Percentiles rank a stretch among this genome's conserved stretches.
Evolutionary conservation across 1,140 invertebrate species (phyloP).

Genomic region (Geopemphigus sp.): DNA sequence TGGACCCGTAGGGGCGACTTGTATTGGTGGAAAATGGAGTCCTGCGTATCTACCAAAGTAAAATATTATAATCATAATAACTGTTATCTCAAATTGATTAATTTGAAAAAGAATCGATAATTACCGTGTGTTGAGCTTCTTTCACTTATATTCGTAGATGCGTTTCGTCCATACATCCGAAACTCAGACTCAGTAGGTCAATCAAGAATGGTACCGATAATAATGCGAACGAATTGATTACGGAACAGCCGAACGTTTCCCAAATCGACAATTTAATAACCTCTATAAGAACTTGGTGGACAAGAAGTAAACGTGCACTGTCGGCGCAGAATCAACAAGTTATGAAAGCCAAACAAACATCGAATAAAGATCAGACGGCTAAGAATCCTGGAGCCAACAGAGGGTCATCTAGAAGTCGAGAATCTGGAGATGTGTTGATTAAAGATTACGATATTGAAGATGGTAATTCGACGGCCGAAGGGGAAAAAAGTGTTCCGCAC

Average conservation of each 20-base stretch:
- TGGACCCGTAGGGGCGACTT: slow-evolving; percentile 90
- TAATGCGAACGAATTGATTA: not conserved
- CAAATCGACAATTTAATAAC: not conserved
- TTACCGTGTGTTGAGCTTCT: not conserved
- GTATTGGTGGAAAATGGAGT: slow-evolving; percentile 84
- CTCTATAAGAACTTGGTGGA: slow-evolving; percentile 23
- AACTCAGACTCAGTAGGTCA: slow-evolving; percentile 39
- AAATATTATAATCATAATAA: slow-evolving; percentile 27
- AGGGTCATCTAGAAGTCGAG: slow-evolving; percentile 23
- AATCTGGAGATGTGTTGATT: not conserved
- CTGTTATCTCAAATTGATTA: not conserved
- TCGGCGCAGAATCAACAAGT: slow-evolving; percentile 45
- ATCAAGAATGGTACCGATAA: slow-evolving; percentile 8
- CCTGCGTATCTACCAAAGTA: slow-evolving; percentile 73
- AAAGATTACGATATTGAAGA: slow-evolving; percentile 42
- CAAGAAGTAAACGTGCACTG: slow-evolving; percentile 39
- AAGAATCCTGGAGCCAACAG: slow-evolving; percentile 26
- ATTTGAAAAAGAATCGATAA: not conserved
- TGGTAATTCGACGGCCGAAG: slow-evolving; percentile 18
- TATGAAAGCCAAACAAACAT: slow-evolving; percentile 44
- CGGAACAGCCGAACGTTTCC: not conserved
- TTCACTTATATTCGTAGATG: not conserved
- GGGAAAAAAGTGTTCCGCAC: slow-evolving; percentile 5
- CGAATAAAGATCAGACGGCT: slow-evolving; percentile 39
- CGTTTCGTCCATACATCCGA: slow-evolving; percentile 9